phyloP scores from a whole-genome alignment of 1,140 invertebrate genomes.

The Asobara japonica region DNA sequence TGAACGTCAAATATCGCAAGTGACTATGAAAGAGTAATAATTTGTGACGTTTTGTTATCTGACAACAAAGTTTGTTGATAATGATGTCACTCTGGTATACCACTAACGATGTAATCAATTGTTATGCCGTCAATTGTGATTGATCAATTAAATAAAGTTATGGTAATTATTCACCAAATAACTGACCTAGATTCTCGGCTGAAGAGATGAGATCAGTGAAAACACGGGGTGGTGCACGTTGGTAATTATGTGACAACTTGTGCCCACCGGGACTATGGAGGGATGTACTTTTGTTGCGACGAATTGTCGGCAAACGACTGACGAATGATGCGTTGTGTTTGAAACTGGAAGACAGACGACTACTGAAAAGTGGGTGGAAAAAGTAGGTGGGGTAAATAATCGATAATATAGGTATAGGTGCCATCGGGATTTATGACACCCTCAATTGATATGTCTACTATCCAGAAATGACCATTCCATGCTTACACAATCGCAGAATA shows the following conservation, averaged over 20 bases:
- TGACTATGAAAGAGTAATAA: too few species aligned
- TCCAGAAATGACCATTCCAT: too few species aligned
- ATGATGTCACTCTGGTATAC: too few species aligned
- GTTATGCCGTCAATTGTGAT: not conserved
- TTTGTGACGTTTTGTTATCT: too few species aligned
- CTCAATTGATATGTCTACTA: too few species aligned
- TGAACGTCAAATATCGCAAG: too few species aligned
- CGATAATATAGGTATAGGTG: too few species aligned
- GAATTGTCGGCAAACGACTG: constrained; percentile 85
- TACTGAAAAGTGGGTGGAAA: constrained; percentile 49
- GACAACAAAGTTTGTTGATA: too few species aligned
- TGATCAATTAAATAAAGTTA: not conserved
- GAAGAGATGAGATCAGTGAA: constrained; percentile 77
- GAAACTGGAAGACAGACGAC: constrained; percentile 80
- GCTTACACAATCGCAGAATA: too few species aligned
- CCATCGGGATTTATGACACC: too few species aligned
- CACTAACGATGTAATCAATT: not conserved
- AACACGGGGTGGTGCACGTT: constrained; percentile 63
- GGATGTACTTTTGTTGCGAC: constrained; percentile 80
- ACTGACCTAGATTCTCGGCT: constrained; percentile 77
- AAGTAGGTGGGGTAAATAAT: not conserved
- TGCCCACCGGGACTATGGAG: constrained; percentile 75
- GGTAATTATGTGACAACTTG: constrained; percentile 63
- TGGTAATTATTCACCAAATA: constrained; percentile 14
- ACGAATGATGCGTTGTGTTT: constrained; percentile 93